These are phyloP conservation scores for Bungarus multicinctus DNA, from an alignment of 2,113 vertebrate genomes.

Conservation along the genomic window DNA sequence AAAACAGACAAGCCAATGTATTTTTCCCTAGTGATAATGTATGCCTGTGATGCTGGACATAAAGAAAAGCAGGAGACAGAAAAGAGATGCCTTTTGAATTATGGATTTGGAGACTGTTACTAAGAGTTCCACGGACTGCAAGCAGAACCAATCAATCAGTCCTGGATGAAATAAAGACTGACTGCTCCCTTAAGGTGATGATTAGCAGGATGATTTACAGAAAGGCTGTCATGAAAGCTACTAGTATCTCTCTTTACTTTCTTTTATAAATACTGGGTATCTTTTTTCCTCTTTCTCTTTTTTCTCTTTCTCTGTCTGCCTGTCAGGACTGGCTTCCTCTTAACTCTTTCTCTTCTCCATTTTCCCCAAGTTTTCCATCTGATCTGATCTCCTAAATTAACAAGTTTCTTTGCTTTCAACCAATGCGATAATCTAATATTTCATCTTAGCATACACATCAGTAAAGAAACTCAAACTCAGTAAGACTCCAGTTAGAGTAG, in stretches of 20 bases:
- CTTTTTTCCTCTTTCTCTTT: background rate
- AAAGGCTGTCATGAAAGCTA: background rate
- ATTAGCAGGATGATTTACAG: background rate
- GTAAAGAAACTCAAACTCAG: background rate
- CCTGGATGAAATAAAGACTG: background rate
- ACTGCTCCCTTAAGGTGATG: background rate
- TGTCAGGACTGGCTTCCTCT: background rate
- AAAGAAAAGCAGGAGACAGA: background rate
- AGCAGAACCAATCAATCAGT: background rate
- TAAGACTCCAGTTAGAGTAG: background rate
- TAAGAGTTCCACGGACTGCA: background rate
- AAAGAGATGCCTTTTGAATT: background rate
- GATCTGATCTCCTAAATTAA: background rate
- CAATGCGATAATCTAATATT: background rate
- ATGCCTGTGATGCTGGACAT: background rate
- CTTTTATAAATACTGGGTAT: background rate
- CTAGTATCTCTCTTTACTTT: background rate
- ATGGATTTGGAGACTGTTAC: background rate
- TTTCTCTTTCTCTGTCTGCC: background rate
- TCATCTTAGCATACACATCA: background rate
- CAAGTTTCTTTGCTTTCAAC: background rate
- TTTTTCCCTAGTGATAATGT: background rate
- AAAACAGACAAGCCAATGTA: background rate
- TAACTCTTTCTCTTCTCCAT: background rate
- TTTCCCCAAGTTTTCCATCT: background rate